Conservation (phyloP, 2,888 invertebrate genomes). For the Apeira syringaria region DNA sequence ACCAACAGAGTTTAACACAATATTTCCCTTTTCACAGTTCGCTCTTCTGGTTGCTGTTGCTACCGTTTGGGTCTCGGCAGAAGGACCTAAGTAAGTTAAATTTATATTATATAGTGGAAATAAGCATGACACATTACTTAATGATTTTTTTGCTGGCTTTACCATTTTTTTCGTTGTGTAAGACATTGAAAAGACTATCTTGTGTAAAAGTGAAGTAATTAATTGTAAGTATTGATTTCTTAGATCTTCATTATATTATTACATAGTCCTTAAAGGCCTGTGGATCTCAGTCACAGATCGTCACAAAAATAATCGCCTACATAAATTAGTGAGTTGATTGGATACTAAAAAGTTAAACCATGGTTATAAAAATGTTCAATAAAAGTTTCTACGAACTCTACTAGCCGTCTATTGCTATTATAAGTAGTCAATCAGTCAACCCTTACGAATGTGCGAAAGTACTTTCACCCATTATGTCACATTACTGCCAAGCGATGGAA, state of each 20-base stretch:
- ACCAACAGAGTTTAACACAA: too few species aligned
- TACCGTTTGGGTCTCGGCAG: slow-evolving; percentile 61
- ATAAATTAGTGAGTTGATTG: too few species aligned
- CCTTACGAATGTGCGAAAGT: slow-evolving; percentile 27
- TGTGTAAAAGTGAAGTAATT: too few species aligned
- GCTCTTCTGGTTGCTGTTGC: slow-evolving; percentile 77
- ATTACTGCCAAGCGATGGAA: slow-evolving; percentile 50
- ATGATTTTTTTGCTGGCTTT: background rate
- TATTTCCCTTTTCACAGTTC: slow-evolving; percentile 59
- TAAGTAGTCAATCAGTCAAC: slow-evolving; percentile 17
- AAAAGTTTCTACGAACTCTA: background rate
- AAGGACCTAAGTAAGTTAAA: slow-evolving; percentile 74
- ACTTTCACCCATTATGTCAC: slow-evolving; percentile 27
- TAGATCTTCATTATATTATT: too few species aligned
- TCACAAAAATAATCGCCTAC: too few species aligned
- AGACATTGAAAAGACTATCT: background rate
- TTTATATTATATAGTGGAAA: too few species aligned
- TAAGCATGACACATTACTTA: too few species aligned
- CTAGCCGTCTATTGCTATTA: slow-evolving; percentile 11
- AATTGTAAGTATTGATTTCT: too few species aligned
- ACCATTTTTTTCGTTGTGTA: background rate
- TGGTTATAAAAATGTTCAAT: too few species aligned
- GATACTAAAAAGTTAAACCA: too few species aligned
- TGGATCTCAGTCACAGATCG: too few species aligned
- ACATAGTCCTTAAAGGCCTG: too few species aligned